These are phyloP conservation scores for Ceratina calcarata DNA, from an alignment of 1,140 invertebrate species.

Conservation along the genomic window DNA sequence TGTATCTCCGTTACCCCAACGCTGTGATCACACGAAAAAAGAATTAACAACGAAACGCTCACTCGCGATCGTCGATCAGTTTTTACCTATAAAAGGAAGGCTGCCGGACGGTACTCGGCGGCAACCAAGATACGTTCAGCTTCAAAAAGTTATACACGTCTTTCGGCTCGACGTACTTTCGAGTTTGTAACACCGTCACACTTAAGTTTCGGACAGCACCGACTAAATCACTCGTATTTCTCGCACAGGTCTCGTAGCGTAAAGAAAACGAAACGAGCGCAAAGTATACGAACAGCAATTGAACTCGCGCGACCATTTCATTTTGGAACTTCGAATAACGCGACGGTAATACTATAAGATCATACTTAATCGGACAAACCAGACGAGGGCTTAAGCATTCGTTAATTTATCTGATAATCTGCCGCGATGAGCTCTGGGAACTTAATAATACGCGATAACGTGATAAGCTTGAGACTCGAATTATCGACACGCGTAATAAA, in stretches of 20 bases:
- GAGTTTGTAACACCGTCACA: conserved; percentile 33
- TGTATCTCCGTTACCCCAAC: conserved; percentile 49
- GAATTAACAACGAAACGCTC: too few relatives aligned
- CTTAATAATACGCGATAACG: conserved; percentile 36
- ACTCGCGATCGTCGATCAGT: not conserved
- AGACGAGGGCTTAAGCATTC: not conserved
- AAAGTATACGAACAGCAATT: not conserved
- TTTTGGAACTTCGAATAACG: conserved; percentile 14
- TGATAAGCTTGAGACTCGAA: conserved; percentile 8
- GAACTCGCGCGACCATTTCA: conserved; percentile 46
- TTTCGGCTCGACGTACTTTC: not conserved
- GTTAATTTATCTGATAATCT: conserved; percentile 56
- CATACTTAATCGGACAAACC: conserved; percentile 1
- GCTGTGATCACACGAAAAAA: conserved; percentile 21
- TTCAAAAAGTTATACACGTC: conserved; percentile 42
- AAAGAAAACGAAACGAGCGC: conserved; percentile 15
- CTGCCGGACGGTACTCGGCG: conserved; percentile 36
- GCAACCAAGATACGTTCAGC: conserved; percentile 67
- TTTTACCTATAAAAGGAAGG: conserved; percentile 65
- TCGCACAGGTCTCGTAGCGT: not conserved
- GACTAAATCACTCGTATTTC: conserved; percentile 11
- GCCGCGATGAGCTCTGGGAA: not conserved
- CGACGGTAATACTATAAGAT: not conserved
- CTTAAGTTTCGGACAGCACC: conserved; percentile 47
- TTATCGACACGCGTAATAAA: not conserved